phyloP scores from a whole-genome alignment of 1,140 invertebrate genomes.

The Papilio xuthus region DNA sequence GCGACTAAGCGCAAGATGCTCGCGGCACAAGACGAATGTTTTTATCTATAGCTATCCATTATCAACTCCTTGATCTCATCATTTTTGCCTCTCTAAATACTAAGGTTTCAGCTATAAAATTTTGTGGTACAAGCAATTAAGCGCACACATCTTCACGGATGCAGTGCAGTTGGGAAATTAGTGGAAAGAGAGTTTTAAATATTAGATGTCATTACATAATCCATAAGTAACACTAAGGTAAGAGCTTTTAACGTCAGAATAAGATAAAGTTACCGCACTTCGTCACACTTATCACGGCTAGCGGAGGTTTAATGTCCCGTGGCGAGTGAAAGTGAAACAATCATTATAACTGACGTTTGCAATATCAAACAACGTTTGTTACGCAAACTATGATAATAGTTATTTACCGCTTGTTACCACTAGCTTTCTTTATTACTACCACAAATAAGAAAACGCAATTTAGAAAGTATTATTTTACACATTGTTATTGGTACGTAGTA shows the following conservation, averaged over 20 bases:
- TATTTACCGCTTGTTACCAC: background rate
- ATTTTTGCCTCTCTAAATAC: too few species aligned
- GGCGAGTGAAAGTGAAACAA: constrained; percentile 38
- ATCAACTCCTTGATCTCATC: too few species aligned
- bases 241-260: constrained; percentile 12
- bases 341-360: constrained; percentile 20
- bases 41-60: too few species aligned
- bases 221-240: background rate
- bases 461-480: background rate
- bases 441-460: background rate
- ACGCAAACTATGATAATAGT: background rate
- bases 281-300: constrained; percentile 44
- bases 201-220: constrained; percentile 19
- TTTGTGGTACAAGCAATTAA: too few species aligned
- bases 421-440: background rate
- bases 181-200: background rate
- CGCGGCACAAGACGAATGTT: too few species aligned
- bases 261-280: constrained; percentile 39
- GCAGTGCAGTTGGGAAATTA: background rate
- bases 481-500: background rate
- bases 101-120: too few species aligned
- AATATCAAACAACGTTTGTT: constrained; percentile 11
- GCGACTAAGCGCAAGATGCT: background rate
- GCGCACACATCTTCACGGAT: too few species aligned
- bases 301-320: constrained; percentile 43